Conservation (phyloP, 1,140 invertebrate species). For the Pteromalus puparum region DNA sequence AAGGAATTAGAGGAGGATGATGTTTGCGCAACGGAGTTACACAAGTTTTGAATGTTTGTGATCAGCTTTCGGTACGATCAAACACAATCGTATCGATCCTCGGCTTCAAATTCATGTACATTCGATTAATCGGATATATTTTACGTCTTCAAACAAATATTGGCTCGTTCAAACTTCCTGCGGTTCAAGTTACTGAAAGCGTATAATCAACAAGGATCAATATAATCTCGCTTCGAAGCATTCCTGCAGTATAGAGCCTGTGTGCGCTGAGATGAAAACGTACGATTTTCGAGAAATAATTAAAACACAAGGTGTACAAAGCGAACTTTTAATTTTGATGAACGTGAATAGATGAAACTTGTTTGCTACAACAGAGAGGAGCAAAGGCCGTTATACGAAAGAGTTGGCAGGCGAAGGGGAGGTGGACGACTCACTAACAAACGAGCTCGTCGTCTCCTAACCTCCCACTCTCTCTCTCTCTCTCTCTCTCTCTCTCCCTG, state of each 20-base stretch:
- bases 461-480: slow-evolving; percentile 2
- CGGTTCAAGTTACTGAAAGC: not conserved
- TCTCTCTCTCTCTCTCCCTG: not conserved
- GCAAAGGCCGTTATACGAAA: not conserved
- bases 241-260: not conserved
- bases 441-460: slow-evolving; percentile 48
- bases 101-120: not conserved
- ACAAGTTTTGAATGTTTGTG: not conserved
- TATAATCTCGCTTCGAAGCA: not conserved
- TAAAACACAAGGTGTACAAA: not conserved
- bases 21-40: not conserved
- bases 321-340: not conserved
- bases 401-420: not conserved
- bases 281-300: not conserved
- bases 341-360: slow-evolving; percentile 8
- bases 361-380: slow-evolving; percentile 3
- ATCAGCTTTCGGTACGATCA: not conserved
- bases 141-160: not conserved
- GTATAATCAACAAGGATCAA: not conserved
- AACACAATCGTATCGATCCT: not conserved
- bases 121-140: not conserved
- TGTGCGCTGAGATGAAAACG: slow-evolving; percentile 2
- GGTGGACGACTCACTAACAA: slow-evolving; percentile 49
- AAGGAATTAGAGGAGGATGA: not conserved
- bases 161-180: not conserved